Evolutionary conservation across 2,797 vertebrate genomes (phyloP), one percentile per base, ranked within the genome.

Genomic region (Gallirallus australis): DNA sequence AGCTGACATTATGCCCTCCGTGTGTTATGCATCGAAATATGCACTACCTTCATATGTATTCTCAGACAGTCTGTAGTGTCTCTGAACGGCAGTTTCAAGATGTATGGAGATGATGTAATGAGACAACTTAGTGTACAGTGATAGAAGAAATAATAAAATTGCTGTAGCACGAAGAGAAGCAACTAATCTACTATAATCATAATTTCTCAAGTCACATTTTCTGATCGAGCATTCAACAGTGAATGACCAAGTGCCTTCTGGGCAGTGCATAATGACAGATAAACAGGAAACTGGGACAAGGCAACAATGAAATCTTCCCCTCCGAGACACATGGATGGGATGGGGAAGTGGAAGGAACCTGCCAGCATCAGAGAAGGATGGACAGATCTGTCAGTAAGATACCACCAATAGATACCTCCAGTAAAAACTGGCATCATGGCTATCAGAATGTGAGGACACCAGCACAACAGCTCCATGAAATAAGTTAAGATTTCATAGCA

Each of bases 261-360:
- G 37, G 37, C 25, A 73, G 50, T 1, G 0, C 12, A 4, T 21
- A 73, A 61, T 30, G 33, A 54, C 16, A 42, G 40, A 42, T 16
- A 33, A 82, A 48, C 4, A 78, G 28, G 65, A 89, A 64, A 11
- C 30, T 59, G 21, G n/a, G n/a, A 42, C 42, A n/a, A 79, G 27
- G 63, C 27, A 27, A 63, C 40, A 92, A 19, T 8, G 11, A 89
- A 89, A 87, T 9, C 4, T 52, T 13, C 82, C 64, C 33, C 47
- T 56, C 39, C 12, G 50, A 33, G 18, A 82, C 61, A 75, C 0
- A 0, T 0, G 18, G 40, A 61, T 30, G 48, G 47, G 39, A 47
- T 7, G 35, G 5, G 12, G 12, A 11, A 73, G 52, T 12, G 59
- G 27, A 1, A 76, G 33, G 63, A 66, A 64, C 16, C 25, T 20